Base-by-base conservation (phyloP, 2,113 vertebrate species). In the Triplophysa tibetana region DNA sequence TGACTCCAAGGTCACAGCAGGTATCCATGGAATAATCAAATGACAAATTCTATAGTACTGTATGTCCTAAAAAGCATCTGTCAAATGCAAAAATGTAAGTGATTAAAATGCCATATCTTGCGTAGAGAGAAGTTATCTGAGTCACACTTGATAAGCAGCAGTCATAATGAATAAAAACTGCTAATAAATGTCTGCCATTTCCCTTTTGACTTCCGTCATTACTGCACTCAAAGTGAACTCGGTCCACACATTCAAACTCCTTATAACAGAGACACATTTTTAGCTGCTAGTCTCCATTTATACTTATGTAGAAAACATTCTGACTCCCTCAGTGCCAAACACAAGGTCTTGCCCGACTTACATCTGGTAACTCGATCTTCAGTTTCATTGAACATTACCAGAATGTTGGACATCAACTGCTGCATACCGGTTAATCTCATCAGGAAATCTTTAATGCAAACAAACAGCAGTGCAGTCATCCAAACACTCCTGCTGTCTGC, bases 151-250 rank as follows among this genome's bases (percentile, higher is more conserved):
- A 54, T 65, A 65, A 65, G 41, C 48, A 6, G 16, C 24, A 8
- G 19, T 58, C 61, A 33, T 76, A 65, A 77, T 77, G 65, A 77
- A 65, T 65, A 65, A 65, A 64, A 77, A 23, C 74, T 38, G 74
- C 8, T n/a, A 21, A 17, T 29, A 11, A 76, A 65, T 64, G 60
- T 19, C 74, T 38, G 17, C 43, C 43, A 77, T 65, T 76, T 76
- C 74, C 62, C 62, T 38, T 52, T 77, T 54, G 62, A 45, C 62
- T 65, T 38, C 62, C 3, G 19, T 24, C 45, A 19, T 16, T 26
- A 65, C 52, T 23, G 52, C 62, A 65, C 62, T 8, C 8, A 16
- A 2, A 77, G 24, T 64, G 75, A 54, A 66, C 48, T 12, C n/a
- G 45, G 24, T 50, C 61, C 19, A 21, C 45, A n/a, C 17, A 38